phyloP scores from a whole-genome alignment of 1,140 invertebrate genomes.

The Octopus bimaculoides region DNA sequence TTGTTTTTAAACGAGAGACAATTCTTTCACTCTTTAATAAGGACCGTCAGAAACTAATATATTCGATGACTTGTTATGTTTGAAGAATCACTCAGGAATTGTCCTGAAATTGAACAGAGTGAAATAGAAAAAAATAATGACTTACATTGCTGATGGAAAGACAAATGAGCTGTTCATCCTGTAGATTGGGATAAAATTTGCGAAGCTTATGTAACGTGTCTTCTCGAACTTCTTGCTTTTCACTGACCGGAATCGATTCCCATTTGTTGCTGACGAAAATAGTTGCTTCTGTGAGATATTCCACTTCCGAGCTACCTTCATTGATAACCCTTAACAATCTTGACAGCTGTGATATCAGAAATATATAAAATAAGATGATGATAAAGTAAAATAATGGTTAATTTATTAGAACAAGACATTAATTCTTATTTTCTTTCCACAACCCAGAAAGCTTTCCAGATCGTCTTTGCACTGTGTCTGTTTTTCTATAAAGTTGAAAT shows the following conservation, averaged over 20 bases:
- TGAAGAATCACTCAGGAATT: too few species aligned
- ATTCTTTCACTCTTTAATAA: too few species aligned
- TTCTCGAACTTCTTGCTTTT: slow-evolving; percentile 27
- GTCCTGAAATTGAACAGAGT: too few species aligned
- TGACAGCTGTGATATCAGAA: slow-evolving; percentile 23
- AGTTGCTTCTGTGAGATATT: slow-evolving; percentile 35
- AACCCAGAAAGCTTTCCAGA: too few species aligned
- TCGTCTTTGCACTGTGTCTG: too few species aligned
- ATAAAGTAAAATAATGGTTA: too few species aligned
- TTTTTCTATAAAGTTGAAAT: too few species aligned
- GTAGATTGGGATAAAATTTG: slow-evolving; percentile 29
- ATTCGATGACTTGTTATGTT: too few species aligned
- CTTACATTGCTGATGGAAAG: slow-evolving; percentile 36
- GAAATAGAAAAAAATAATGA: not conserved
- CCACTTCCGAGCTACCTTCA: slow-evolving; percentile 25
- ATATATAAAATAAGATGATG: not conserved
- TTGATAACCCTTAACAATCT: slow-evolving; percentile 33
- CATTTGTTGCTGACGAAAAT: slow-evolving; percentile 50
- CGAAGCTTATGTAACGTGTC: slow-evolving; percentile 33
- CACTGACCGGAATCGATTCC: slow-evolving; percentile 32
- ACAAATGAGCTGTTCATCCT: slow-evolving; percentile 33
- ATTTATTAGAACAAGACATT: too few species aligned
- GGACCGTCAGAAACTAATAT: too few species aligned
- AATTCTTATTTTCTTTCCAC: too few species aligned
- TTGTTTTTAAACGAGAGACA: too few species aligned